Base-by-base conservation (phyloP, 2,888 invertebrate genomes). In the Diplolepis rosae region DNA sequence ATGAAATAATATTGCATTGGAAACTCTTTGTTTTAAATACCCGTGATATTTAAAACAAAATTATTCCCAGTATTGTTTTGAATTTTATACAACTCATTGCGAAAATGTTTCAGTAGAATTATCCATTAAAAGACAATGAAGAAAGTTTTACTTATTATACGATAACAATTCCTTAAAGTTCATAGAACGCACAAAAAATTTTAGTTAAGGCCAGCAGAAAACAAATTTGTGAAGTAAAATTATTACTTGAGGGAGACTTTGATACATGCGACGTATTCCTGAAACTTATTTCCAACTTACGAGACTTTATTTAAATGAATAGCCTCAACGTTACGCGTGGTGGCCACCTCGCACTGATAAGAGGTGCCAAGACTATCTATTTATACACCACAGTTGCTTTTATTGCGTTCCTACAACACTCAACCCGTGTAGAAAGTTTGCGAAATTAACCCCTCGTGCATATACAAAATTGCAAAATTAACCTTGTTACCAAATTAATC, bases 231-330 rank as follows among this genome's bases (percentile, higher is more conserved):
- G 32, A 32, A 22, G 54, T 18, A 54, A 30, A 54, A 54, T 32
- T 32, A 54, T 54, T 54, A 32, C 54, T 32, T 54, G 3, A 4
- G 54, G 54, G 30, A 6, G 54, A 54, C 54, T n/a, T 32, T 66
- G 72, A 70, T 70, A 42, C 61, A 76, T 50, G 52, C 45, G 42
- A 35, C 1, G 30, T 30, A 66, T 70, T 66, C 54, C 22, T 45
- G 30, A 70, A 73, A 78, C 71, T 79, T 78, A 78, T 74, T 77
- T 68, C 66, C 48, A 70, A 75, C 73, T 73, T 68, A 45, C 42
- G 24, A 70, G 71, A 72, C 66, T 73, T 77, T 74, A 79, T 77
- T 74, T 69, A 71, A 79, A 72, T 50, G 71, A 73, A 74, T 72
- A 70, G 73, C 65, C 28, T 24, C 15, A 3, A 27, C 18, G 50